These are phyloP conservation scores for Cheilinus undulatus DNA, from an alignment of 2,113 vertebrate genomes.

Conservation along the genomic window DNA sequence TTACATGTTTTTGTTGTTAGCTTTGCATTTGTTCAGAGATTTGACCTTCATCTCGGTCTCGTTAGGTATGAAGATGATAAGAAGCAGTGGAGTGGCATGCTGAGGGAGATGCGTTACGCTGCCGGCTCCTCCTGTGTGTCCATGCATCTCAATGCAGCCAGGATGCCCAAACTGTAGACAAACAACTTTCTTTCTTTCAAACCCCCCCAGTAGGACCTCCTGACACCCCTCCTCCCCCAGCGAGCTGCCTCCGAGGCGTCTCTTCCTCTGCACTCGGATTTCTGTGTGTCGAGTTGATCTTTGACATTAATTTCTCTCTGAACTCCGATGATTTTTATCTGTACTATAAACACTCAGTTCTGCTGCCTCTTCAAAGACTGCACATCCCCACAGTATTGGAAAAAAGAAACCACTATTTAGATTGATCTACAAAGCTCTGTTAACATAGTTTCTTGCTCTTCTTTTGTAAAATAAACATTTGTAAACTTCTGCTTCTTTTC, in stretches of 20 bases:
- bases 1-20: not conserved
- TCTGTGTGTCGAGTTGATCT: slow-evolving; percentile 49
- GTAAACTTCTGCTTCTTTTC: slow-evolving; percentile 56
- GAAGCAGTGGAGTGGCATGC: slow-evolving; percentile 96
- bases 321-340: slow-evolving; percentile 51
- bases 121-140: slow-evolving; percentile 93
- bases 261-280: slow-evolving; percentile 34
- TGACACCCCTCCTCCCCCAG: not conserved
- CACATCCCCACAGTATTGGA: slow-evolving; percentile 12
- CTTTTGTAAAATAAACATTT: slow-evolving; percentile 88
- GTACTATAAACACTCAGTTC: slow-evolving; percentile 35
- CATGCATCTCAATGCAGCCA: slow-evolving; percentile 92
- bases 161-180: slow-evolving; percentile 92
- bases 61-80: slow-evolving; percentile 95
- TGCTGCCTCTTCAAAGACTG: slow-evolving; percentile 49
- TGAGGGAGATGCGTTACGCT: slow-evolving; percentile 97
- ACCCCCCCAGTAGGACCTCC: not conserved
- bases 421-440: slow-evolving; percentile 50
- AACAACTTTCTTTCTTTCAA: not conserved
- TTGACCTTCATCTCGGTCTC: slow-evolving; percentile 1
- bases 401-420: slow-evolving; percentile 39
- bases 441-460: slow-evolving; percentile 73
- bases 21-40: not conserved
- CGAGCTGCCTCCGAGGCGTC: slow-evolving; percentile 14
- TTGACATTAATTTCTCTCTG: slow-evolving; percentile 55